phyloP scores from a whole-genome alignment of 2,797 vertebrate genomes.

The Chelon auratus region DNA sequence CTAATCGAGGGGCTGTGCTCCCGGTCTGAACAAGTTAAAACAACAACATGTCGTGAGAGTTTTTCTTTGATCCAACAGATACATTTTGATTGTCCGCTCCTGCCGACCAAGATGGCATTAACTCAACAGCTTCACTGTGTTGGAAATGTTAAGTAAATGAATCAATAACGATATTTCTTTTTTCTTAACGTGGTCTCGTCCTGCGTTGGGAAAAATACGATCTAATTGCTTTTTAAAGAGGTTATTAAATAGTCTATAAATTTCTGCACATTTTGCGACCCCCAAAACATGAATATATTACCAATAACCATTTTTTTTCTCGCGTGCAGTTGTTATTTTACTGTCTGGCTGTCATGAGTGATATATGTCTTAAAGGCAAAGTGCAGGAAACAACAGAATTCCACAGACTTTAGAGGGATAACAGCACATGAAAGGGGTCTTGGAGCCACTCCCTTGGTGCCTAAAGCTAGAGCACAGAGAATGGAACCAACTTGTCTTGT shows the following conservation, averaged over 20 bases:
- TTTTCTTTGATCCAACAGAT: constrained; percentile 3
- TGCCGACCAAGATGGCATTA: background rate
- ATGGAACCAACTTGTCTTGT: constrained; percentile 41
- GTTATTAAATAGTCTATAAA: background rate
- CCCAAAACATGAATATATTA: background rate
- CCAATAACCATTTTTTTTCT: constrained; percentile 6
- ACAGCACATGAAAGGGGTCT: constrained; percentile 37
- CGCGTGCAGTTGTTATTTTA: background rate
- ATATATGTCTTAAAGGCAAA: constrained; percentile 28
- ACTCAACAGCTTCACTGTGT: background rate
- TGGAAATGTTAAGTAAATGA: background rate
- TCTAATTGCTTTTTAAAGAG: background rate
- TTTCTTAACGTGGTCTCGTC: no score
- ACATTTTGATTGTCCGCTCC: background rate
- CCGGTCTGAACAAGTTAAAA: background rate
- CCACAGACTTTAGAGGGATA: constrained; percentile 62
- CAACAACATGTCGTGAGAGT: constrained; percentile 6
- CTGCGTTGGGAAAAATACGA: background rate
- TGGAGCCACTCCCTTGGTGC: constrained; percentile 51
- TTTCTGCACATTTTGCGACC: background rate
- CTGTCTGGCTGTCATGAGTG: background rate
- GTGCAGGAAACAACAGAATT: constrained; percentile 61
- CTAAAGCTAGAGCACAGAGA: constrained; percentile 54
- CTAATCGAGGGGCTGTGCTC: background rate
- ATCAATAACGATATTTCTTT: no score